A percentile compares a stretch with the other conserved stretches of the same genome.
Conservation (phyloP, 1,140 invertebrate genomes). For the Bursaphelenchus mucronatus region DNA sequence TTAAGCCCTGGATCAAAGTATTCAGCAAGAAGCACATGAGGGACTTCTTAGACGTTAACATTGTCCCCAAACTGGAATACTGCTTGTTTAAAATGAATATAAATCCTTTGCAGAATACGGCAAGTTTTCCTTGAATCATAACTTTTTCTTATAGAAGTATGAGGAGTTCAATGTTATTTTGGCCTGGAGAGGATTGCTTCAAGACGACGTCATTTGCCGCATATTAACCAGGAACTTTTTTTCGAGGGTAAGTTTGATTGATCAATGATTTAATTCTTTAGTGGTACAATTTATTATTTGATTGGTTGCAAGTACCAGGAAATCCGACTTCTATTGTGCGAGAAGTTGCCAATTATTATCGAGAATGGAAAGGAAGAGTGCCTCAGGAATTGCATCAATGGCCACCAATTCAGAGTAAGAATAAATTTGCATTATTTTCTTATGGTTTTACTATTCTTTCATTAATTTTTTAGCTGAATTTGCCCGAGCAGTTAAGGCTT, state of each 20-base stretch:
- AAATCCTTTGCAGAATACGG: constrained; percentile 24
- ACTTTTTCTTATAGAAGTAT: no score
- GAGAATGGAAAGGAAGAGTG: constrained; percentile 35
- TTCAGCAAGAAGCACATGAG: constrained; percentile 66
- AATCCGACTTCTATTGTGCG: no score
- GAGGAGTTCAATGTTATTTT: constrained; percentile 32
- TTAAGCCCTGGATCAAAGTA: constrained; percentile 83
- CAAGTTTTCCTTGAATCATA: no score
- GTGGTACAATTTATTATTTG: constrained; percentile 40
- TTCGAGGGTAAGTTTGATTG: constrained; percentile 41
- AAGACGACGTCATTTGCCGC: constrained; percentile 41
- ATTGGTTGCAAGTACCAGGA: constrained; percentile 36
- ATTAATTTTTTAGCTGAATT: no score
- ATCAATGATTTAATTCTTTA: constrained; percentile 30
- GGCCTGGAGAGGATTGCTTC: constrained; percentile 47
- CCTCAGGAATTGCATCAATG: no score
- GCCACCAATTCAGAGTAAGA: no score
- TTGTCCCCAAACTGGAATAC: constrained; percentile 53
- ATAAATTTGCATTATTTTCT: no score
- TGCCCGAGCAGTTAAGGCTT: no score
- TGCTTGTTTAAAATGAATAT: constrained; percentile 27
- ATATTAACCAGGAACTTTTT: constrained; percentile 50
- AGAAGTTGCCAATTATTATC: constrained; percentile 45
- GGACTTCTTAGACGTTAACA: constrained; percentile 49
- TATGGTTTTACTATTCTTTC: no score